Evolutionary conservation across 2,797 vertebrate genomes (phyloP).

Genomic region (Poeciliopsis paucimaculata): DNA sequence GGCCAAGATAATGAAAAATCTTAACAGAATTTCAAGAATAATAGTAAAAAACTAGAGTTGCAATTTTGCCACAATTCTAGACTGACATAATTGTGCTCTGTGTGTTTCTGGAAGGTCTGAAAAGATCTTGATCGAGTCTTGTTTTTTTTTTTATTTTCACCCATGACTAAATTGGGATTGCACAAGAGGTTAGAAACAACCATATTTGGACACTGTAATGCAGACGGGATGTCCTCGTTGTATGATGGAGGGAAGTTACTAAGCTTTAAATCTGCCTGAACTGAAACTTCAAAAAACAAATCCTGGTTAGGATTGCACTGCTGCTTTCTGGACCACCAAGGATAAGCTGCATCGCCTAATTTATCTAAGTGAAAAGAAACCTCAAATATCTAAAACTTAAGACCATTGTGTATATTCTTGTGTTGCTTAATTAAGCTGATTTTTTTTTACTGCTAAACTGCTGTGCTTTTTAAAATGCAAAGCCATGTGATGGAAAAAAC

Average conservation of each 20-base stretch:
- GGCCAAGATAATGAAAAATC: constrained; percentile 10
- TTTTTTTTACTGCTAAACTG: constrained; percentile 20
- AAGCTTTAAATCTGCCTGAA: constrained; percentile 33
- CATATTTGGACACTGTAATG: constrained; percentile 49
- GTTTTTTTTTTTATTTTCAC: constrained; percentile 9
- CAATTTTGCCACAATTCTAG: neutral
- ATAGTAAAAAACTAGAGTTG: constrained; percentile 9
- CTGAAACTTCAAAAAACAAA: neutral
- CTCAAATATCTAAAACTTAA: neutral
- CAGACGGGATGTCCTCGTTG: constrained; percentile 19
- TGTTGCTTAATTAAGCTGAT: neutral
- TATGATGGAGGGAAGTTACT: constrained; percentile 24
- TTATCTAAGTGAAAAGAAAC: neutral
- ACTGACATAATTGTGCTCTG: neutral
- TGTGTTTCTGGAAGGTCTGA: constrained; percentile 12
- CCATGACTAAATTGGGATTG: constrained; percentile 10
- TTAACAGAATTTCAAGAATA: neutral
- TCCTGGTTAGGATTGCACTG: neutral
- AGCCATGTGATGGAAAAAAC: constrained; percentile 20
- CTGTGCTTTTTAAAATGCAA: constrained; percentile 27
- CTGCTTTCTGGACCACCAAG: constrained; percentile 5
- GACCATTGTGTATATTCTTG: neutral
- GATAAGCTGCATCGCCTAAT: neutral
- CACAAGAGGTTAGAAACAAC: constrained; percentile 35
- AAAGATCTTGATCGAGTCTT: constrained; percentile 20